A percentile compares a stretch with the other conserved stretches of the same genome.
These are phyloP conservation scores for Mythimna pallens DNA, from an alignment of 2,888 invertebrate species.

Conservation along the genomic window DNA sequence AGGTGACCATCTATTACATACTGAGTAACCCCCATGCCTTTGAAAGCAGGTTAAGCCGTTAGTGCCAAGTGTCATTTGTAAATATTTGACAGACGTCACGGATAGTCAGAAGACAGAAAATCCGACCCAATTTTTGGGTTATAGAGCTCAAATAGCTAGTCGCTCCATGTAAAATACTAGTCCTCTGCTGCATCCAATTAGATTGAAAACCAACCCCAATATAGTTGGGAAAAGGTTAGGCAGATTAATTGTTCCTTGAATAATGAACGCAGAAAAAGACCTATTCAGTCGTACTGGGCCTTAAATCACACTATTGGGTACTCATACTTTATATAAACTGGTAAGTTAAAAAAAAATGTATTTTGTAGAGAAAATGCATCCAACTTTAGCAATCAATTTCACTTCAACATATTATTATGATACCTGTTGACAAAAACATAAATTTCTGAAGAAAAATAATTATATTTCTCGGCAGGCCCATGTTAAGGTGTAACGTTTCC, in stretches of 20 bases:
- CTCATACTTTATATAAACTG: not conserved
- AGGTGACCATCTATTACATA: too few species aligned
- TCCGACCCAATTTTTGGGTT: too few species aligned
- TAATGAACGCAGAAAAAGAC: not conserved
- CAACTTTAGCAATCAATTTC: conserved; percentile 37
- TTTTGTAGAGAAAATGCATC: conserved; percentile 15
- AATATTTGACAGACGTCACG: too few species aligned
- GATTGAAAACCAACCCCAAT: too few species aligned
- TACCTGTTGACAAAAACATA: conserved; percentile 30
- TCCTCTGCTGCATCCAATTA: too few species aligned
- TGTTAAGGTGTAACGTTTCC: conserved; percentile 37
- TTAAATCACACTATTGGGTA: not conserved
- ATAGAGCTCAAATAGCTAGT: too few species aligned
- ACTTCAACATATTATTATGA: conserved; percentile 24
- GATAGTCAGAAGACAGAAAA: too few species aligned
- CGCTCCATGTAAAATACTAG: too few species aligned
- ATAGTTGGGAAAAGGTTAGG: too few species aligned
- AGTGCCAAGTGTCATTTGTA: too few species aligned
- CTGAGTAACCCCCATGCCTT: too few species aligned
- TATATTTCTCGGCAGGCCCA: conserved; percentile 35
- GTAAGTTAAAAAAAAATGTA: not conserved
- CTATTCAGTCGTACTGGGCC: not conserved
- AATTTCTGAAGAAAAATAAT: conserved; percentile 34
- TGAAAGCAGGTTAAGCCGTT: too few species aligned
- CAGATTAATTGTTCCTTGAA: not conserved